These are phyloP conservation scores for Fregetta grallaria DNA, from an alignment of 2,113 vertebrate genomes.

Conservation along the genomic window DNA sequence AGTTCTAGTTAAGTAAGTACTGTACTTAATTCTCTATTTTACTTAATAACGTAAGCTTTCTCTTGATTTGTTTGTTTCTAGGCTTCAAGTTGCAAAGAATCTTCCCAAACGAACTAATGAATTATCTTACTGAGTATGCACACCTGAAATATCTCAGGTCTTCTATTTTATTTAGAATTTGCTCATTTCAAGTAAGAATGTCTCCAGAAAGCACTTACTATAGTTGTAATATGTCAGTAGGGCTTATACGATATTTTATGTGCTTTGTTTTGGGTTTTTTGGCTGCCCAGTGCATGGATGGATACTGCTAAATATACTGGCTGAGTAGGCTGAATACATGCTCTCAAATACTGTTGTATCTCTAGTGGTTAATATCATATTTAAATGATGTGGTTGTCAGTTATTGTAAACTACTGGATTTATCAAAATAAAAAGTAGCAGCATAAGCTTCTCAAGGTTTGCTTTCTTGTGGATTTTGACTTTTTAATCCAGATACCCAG, in stretches of 20 bases:
- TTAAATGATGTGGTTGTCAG: not conserved
- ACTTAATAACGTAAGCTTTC: constrained; percentile 38
- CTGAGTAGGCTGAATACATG: not conserved
- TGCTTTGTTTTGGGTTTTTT: not conserved
- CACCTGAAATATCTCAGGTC: constrained; percentile 54
- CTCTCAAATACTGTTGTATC: not conserved
- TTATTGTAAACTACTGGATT: constrained; percentile 26
- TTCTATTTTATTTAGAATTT: not conserved
- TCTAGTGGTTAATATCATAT: not conserved
- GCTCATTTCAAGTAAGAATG: not conserved
- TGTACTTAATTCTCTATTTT: not conserved
- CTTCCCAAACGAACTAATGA: constrained; percentile 1
- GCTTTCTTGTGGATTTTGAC: constrained; percentile 14
- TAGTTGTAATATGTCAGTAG: not conserved
- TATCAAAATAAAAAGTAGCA: constrained; percentile 52
- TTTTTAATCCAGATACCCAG: not conserved
- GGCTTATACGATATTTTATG: not conserved
- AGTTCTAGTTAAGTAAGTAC: not conserved
- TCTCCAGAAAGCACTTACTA: not conserved
- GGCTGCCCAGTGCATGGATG: constrained; percentile 22
- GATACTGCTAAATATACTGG: not conserved
- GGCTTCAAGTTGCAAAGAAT: constrained; percentile 54
- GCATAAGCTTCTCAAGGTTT: constrained; percentile 38
- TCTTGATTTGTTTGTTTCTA: constrained; percentile 50
- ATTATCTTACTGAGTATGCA: constrained; percentile 40